phyloP scores from a whole-genome alignment of 2,113 vertebrate species.

The Argyrosomus japonicus region DNA sequence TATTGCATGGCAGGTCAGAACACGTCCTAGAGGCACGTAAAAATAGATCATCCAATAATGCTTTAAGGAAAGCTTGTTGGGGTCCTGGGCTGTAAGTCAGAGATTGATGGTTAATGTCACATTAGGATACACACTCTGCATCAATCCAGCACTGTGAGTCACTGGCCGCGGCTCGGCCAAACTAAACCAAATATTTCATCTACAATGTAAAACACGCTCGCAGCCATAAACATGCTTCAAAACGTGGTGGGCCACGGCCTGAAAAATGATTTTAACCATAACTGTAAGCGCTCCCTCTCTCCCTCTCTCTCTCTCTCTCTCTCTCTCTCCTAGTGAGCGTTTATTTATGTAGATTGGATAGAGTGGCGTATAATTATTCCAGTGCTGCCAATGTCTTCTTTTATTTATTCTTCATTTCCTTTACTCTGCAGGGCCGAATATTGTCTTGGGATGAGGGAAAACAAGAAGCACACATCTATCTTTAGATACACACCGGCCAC shows the following conservation, averaged over 20 bases:
- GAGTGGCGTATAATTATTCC: slow-evolving; percentile 83
- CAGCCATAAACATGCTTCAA: slow-evolving; percentile 83
- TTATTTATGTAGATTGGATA: slow-evolving; percentile 87
- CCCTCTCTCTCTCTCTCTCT: neutral
- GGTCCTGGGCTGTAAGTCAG: slow-evolving; percentile 69
- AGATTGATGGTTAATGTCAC: slow-evolving; percentile 79
- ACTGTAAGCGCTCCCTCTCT: slow-evolving; percentile 62
- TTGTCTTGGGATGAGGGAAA: slow-evolving; percentile 67
- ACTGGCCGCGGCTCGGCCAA: slow-evolving; percentile 66
- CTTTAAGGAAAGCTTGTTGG: slow-evolving; percentile 64
- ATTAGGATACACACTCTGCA: slow-evolving; percentile 69
- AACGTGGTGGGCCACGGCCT: slow-evolving; percentile 65
- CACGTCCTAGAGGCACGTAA: slow-evolving; percentile 8
- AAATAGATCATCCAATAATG: slow-evolving; percentile 55
- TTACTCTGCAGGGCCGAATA: slow-evolving; percentile 66
- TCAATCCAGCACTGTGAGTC: slow-evolving; percentile 73
- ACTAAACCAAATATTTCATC: slow-evolving; percentile 85
- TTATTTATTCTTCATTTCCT: slow-evolving; percentile 83
- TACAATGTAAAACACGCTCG: slow-evolving; percentile 82
- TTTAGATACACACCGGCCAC: slow-evolving; percentile 53
- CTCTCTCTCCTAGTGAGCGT: slow-evolving; percentile 57
- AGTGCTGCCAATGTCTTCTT: slow-evolving; percentile 78
- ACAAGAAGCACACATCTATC: slow-evolving; percentile 73
- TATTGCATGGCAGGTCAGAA: slow-evolving; percentile 12
- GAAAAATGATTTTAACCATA: slow-evolving; percentile 84